Conservation (phyloP, 2,888 invertebrate genomes). For the Odontothrips loti region DNA sequence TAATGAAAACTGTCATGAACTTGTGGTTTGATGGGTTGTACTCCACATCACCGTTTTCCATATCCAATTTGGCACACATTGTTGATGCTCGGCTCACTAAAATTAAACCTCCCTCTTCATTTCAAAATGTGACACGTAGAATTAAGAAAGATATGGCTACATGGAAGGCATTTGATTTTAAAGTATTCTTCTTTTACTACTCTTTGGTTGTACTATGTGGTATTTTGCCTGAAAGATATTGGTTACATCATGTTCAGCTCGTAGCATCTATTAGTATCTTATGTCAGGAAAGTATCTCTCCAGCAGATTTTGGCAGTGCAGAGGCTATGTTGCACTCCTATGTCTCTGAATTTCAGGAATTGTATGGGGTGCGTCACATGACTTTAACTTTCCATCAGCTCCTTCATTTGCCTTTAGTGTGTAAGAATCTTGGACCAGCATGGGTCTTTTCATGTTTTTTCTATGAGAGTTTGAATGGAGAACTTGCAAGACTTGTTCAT, state of each 20-base stretch:
- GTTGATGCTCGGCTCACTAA: slow-evolving; percentile 33
- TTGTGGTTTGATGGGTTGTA: slow-evolving; percentile 33
- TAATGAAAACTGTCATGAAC: slow-evolving; percentile 30
- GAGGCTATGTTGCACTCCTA: slow-evolving; percentile 33
- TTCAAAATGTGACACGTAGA: slow-evolving; percentile 35
- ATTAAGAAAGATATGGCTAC: slow-evolving; percentile 35
- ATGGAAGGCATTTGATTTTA: slow-evolving; percentile 39
- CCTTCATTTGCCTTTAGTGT: slow-evolving; percentile 37
- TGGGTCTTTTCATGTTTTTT: slow-evolving; percentile 37
- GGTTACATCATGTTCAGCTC: slow-evolving; percentile 37
- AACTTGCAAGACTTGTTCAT: slow-evolving; percentile 36
- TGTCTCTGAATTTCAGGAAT: slow-evolving; percentile 35
- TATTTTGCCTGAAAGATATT: slow-evolving; percentile 36
- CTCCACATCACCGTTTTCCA: slow-evolving; percentile 31
- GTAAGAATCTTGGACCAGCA: slow-evolving; percentile 37
- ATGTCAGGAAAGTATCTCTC: slow-evolving; percentile 35
- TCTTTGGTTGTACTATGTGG: slow-evolving; percentile 37
- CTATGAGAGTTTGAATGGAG: slow-evolving; percentile 38
- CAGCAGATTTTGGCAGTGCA: slow-evolving; percentile 32
- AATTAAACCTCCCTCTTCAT: slow-evolving; percentile 35
- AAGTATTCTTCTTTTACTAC: slow-evolving; percentile 36
- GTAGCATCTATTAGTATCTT: slow-evolving; percentile 36
- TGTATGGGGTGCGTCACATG: slow-evolving; percentile 38
- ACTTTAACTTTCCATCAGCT: slow-evolving; percentile 38
- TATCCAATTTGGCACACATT: slow-evolving; percentile 28